Evolutionary conservation across 2,888 invertebrate species (phyloP).

Genomic region (Chymomyza fuscimana): DNA sequence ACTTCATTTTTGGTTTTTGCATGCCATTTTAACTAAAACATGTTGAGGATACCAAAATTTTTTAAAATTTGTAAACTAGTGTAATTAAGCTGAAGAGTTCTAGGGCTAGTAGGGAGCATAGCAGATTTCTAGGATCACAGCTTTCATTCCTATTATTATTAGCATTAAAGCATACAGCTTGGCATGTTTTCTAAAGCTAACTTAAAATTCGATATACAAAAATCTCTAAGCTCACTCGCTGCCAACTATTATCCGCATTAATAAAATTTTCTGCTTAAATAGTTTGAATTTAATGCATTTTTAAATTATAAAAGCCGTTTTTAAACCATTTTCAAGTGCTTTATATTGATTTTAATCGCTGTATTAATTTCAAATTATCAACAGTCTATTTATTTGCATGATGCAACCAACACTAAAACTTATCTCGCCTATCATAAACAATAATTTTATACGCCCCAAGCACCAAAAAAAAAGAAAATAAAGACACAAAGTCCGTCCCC

Average conservation of each 20-base stretch:
- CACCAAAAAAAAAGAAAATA: background rate
- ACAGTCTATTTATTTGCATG: background rate
- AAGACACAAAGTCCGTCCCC: background rate
- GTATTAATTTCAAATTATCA: background rate
- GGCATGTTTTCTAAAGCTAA: no score
- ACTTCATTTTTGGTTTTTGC: no score
- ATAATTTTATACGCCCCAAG: background rate
- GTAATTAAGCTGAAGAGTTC: no score
- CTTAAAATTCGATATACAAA: background rate
- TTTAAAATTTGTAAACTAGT: no score
- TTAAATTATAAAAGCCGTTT: background rate
- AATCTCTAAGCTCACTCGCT: background rate
- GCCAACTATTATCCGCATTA: background rate
- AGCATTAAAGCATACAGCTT: no score
- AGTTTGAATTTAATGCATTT: background rate
- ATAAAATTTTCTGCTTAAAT: background rate
- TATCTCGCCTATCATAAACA: background rate
- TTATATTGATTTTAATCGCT: background rate
- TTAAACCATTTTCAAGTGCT: background rate
- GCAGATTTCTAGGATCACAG: no score
- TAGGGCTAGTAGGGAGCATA: no score
- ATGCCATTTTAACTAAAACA: no score
- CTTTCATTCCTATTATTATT: no score
- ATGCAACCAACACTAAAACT: background rate
- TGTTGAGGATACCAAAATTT: no score